Evolutionary conservation across 2,113 vertebrate genomes (phyloP), one percentile per base, ranked within the genome.

Genomic region (Myrmophylax atrothorax): DNA sequence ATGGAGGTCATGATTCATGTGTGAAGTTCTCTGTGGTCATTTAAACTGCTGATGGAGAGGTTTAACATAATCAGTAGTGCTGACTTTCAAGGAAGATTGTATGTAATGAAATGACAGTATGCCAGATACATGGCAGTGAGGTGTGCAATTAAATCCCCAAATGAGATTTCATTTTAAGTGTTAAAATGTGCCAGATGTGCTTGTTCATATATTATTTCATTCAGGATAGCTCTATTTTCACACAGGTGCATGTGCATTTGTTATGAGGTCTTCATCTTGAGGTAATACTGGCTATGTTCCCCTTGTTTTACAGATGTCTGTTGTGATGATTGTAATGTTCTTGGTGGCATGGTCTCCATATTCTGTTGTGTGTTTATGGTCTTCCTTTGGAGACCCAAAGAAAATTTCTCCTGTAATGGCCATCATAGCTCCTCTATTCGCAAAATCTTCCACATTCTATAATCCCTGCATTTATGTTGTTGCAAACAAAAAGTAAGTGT

Each of bases 391-490:
- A 38, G 98, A 99, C 91, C 99, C 99, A 4, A 97, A 94, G 96
- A 98, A 96, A 78, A 99, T 99, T 86, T 98, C 99, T 49, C 98
- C 99, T 67, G 92, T 98, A 9, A 98, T 99, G 99, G 99, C 99
- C 42, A 99, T 99, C 93, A 98, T 99, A 33, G 99, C 99, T 20
- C 99, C 99, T n/a, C 98, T 99, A 7, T 99, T 99, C 10, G 99
- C 99, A 89, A 99, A 99, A 89, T 99, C 99, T 31, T 99, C 99
- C 92, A 99, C 99, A 0, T 99, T 99, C 96, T 99, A 99, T 96
- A 99, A 99, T 92, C 99, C 99, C 53, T 99, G 99, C 95, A 99
- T 99, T 97, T 99, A 99, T 77, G 99, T 99, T 3, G 93, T 98
- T 72, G 99, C 99, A 91, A 99, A 99, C 98, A 99, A 98, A 96